Evolutionary conservation across 2,113 vertebrate species (phyloP).

Genomic region (Poecilia latipinna): DNA sequence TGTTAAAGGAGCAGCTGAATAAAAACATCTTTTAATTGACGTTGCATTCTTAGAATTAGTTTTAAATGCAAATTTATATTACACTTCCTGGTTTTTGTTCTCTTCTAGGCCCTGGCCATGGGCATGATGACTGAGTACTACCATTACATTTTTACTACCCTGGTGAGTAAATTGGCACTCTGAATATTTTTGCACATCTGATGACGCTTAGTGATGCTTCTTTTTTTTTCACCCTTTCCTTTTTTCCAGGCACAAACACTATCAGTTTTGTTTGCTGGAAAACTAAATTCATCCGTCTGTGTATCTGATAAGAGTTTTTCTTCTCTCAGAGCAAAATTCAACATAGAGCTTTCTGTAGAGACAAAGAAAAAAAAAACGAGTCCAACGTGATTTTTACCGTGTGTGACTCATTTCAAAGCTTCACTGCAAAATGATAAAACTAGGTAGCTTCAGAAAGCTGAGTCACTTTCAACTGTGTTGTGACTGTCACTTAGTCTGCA

Average conservation of each 20-base stretch:
- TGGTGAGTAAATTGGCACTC: slow-evolving; percentile 84
- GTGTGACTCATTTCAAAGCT: slow-evolving; percentile 11
- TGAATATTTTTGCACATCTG: slow-evolving; percentile 5
- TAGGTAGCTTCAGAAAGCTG: slow-evolving; percentile 15
- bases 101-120: slow-evolving; percentile 94
- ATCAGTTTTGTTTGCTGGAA: slow-evolving; percentile 17
- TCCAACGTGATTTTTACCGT: slow-evolving; percentile 32
- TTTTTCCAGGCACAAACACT: slow-evolving; percentile 14
- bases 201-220: slow-evolving; percentile 1
- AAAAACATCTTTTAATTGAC: background rate
- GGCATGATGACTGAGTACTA: slow-evolving; percentile 99
- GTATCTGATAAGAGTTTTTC: slow-evolving; percentile 30
- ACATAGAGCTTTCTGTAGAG: slow-evolving; percentile 10
- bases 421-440: slow-evolving; percentile 27
- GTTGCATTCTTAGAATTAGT: slow-evolving; percentile 17
- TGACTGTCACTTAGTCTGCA: slow-evolving; percentile 8
- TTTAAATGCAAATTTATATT: slow-evolving; percentile 25
- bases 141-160: slow-evolving; percentile 98
- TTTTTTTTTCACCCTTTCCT: slow-evolving; percentile 6
- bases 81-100: slow-evolving; percentile 47
- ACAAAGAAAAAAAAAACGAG: slow-evolving; percentile 32
- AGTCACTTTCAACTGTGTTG: slow-evolving; percentile 7
- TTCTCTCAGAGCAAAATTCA: slow-evolving; percentile 34
- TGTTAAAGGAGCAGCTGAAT: slow-evolving; percentile 26
- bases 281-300: slow-evolving; percentile 32